Percentiles rank a stretch among this genome's conserved stretches.
These are phyloP conservation scores for Orchestia grillus DNA, from an alignment of 1,140 invertebrate species.

Conservation along the genomic window DNA sequence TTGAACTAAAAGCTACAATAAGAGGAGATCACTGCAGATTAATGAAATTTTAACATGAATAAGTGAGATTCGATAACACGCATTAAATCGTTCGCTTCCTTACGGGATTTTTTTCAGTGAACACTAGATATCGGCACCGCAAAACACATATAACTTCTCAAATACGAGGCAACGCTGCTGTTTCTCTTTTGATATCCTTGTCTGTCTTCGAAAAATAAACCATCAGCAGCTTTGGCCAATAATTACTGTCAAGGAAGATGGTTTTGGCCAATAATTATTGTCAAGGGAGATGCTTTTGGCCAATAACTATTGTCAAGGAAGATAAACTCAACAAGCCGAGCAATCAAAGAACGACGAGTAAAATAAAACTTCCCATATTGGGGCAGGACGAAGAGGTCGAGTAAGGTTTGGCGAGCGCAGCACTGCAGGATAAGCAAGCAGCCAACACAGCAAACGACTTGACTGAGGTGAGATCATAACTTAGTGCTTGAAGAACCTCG, in stretches of 20 bases:
- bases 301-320: background rate
- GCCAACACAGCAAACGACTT: background rate
- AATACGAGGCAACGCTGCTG: too few relatives aligned
- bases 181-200: too few relatives aligned
- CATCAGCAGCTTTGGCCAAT: too few relatives aligned
- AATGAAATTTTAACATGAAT: too few relatives aligned
- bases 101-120: too few relatives aligned
- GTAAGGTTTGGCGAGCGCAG: background rate
- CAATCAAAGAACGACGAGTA: background rate
- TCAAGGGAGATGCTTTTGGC: background rate
- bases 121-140: too few relatives aligned
- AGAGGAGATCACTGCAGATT: too few relatives aligned
- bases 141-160: too few relatives aligned
- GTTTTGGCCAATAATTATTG: background rate
- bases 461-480: background rate
- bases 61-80: too few relatives aligned
- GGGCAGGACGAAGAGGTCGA: background rate
- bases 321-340: background rate
- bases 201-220: too few relatives aligned
- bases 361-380: background rate
- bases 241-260: background rate
- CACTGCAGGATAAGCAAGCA: background rate
- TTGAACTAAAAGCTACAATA: too few relatives aligned
- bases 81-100: too few relatives aligned
- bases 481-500: background rate